Percentiles rank a stretch among this genome's conserved stretches.
These are phyloP conservation scores for Leptestheria dahalacensis DNA, from an alignment of 1,140 invertebrate genomes.

Conservation along the genomic window DNA sequence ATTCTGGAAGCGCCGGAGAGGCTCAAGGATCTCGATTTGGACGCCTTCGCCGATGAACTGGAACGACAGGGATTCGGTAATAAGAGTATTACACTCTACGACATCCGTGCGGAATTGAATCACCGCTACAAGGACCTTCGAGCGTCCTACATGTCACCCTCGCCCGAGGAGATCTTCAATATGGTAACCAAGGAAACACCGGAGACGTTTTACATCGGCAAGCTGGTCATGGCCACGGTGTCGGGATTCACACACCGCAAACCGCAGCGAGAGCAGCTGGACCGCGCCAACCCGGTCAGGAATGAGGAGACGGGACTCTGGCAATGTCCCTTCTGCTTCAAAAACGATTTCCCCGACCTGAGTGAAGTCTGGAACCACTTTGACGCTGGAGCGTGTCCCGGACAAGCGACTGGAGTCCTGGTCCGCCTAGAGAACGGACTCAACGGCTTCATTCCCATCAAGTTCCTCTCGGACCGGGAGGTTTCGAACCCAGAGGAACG, in stretches of 20 bases:
- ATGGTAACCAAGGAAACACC: slow-evolving; percentile 92
- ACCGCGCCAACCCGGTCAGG: slow-evolving; percentile 85
- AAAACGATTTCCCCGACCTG: slow-evolving; percentile 86
- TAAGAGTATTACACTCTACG: slow-evolving; percentile 93
- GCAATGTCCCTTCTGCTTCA: slow-evolving; percentile 91
- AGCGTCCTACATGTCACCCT: slow-evolving; percentile 57
- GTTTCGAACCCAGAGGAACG: slow-evolving; percentile 85
- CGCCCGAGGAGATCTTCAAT: slow-evolving; percentile 78
- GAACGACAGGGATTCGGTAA: slow-evolving; percentile 91
- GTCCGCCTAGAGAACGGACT: slow-evolving; percentile 85
- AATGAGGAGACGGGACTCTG: slow-evolving; percentile 87
- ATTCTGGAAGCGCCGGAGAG: slow-evolving; percentile 90
- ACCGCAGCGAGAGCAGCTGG: slow-evolving; percentile 80
- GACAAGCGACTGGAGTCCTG: slow-evolving; percentile 82
- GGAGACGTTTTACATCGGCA: slow-evolving; percentile 86
- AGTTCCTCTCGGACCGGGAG: slow-evolving; percentile 86
- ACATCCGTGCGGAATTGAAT: slow-evolving; percentile 91
- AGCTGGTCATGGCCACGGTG: slow-evolving; percentile 61
- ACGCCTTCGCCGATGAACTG: slow-evolving; percentile 95
- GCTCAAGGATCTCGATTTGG: slow-evolving; percentile 90
- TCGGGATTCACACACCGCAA: slow-evolving; percentile 64
- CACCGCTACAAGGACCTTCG: slow-evolving; percentile 89
- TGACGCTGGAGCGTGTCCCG: slow-evolving; percentile 86
- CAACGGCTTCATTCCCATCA: slow-evolving; percentile 85
- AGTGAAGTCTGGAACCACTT: slow-evolving; percentile 97